phyloP scores from a whole-genome alignment of 1,140 invertebrate genomes.

The Drosophila auraria region DNA sequence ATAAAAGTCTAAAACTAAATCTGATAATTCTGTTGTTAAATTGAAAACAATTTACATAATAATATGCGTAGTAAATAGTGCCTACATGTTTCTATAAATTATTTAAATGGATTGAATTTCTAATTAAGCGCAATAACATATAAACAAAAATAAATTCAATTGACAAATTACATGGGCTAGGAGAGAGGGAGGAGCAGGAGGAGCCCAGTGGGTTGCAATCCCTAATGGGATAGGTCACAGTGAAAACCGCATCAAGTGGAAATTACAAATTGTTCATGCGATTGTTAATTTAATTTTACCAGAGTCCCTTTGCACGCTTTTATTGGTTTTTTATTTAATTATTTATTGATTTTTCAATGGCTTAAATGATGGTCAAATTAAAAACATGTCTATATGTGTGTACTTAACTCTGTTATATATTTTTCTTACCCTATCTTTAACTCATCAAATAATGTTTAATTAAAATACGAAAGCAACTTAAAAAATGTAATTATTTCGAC shows the following conservation, averaged over 20 bases:
- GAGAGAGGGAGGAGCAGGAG: not conserved
- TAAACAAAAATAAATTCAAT: conserved; percentile 64
- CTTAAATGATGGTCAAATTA: conserved; percentile 29
- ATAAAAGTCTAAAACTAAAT: not conserved
- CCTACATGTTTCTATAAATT: conserved; percentile 29
- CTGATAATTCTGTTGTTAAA: not conserved
- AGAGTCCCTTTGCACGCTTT: conserved; percentile 12
- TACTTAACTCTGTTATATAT: not conserved
- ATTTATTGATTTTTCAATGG: conserved; percentile 45
- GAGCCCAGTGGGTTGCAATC: not conserved
- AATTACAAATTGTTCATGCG: conserved; percentile 52
- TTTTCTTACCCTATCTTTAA: conserved; percentile 1
- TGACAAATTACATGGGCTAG: conserved; percentile 57
- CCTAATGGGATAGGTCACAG: conserved; percentile 14
- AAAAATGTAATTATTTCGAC: too few species aligned
- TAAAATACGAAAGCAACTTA: not conserved
- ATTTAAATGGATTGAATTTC: conserved; percentile 57
- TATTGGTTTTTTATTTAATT: conserved; percentile 44
- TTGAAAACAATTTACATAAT: not conserved
- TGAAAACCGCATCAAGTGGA: conserved; percentile 48
- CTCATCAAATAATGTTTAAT: not conserved
- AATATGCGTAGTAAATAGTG: conserved; percentile 9
- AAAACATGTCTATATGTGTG: not conserved
- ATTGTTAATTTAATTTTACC: conserved; percentile 53
- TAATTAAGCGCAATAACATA: conserved; percentile 68